Conservation (phyloP, 2,113 vertebrate genomes). For the Lepidothrix coronata region DNA sequence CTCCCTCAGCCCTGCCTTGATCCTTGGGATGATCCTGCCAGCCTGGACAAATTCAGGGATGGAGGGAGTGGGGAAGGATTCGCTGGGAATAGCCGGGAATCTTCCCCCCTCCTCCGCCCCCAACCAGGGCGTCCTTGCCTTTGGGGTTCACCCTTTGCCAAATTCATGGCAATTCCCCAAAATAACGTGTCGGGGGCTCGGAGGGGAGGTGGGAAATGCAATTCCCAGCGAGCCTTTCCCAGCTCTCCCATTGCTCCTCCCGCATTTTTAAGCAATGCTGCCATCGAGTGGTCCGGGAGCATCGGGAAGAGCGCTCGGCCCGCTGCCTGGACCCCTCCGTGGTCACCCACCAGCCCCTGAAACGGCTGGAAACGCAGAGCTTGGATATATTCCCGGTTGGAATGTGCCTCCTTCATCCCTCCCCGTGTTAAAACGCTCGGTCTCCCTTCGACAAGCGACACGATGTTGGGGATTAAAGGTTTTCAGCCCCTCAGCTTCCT, state of each 20-base stretch:
- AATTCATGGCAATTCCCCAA: background rate
- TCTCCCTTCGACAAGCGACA: fast-evolving
- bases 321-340: background rate
- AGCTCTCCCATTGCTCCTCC: background rate
- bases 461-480: background rate
- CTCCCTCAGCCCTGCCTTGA: background rate
- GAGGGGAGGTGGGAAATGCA: background rate
- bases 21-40: background rate
- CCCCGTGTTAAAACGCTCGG: fast-evolving
- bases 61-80: background rate
- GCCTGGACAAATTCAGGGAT: background rate
- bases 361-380: background rate
- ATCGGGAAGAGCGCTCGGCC: background rate
- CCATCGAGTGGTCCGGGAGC: conserved; percentile 8
- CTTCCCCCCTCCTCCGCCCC: fast-evolving
- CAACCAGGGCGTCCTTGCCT: background rate
- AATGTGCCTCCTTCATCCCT: background rate
- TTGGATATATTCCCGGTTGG: background rate
- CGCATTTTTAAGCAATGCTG: conserved; percentile 10
- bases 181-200: background rate
- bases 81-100: background rate
- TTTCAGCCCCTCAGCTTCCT: background rate
- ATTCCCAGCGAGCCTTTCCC: background rate
- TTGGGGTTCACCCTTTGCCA: background rate
- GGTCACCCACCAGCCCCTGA: background rate